A percentile compares a stretch with the other conserved stretches of the same genome.
These are phyloP conservation scores for Zingel zingel DNA, from an alignment of 2,113 vertebrate genomes.

Conservation along the genomic window DNA sequence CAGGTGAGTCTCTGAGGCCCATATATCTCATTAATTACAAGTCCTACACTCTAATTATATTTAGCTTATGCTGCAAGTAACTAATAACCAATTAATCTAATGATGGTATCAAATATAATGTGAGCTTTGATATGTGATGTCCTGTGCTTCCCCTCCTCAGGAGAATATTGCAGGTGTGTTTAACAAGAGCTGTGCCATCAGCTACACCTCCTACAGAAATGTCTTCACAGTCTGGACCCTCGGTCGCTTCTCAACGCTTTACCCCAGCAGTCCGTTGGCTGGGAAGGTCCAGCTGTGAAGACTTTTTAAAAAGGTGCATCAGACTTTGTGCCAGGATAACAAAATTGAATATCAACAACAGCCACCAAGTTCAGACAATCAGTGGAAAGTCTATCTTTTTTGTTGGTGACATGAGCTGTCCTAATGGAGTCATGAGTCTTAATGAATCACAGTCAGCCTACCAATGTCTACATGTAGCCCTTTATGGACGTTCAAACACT, in stretches of 20 bases:
- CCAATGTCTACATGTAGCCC: no score
- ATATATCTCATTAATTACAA: neutral
- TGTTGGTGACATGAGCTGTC: neutral
- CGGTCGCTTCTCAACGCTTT: slow-evolving; percentile 88
- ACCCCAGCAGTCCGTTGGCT: slow-evolving; percentile 84
- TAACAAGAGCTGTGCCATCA: slow-evolving; percentile 97
- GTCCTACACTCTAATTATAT: neutral
- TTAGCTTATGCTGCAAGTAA: neutral
- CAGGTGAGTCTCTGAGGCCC: slow-evolving; percentile 84
- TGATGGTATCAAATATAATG: neutral
- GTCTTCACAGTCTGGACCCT: slow-evolving; percentile 95
- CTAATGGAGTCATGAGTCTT: neutral
- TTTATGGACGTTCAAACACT: no score
- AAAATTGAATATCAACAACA: no score
- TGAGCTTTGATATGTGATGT: neutral
- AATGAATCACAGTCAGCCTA: no score
- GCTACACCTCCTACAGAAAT: slow-evolving; percentile 93
- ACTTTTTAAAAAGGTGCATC: neutral
- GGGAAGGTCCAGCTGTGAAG: slow-evolving; percentile 72
- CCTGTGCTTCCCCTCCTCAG: slow-evolving; percentile 73
- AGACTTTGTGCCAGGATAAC: neutral
- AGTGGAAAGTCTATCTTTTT: neutral
- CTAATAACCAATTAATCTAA: neutral
- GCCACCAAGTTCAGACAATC: neutral
- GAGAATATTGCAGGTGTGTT: slow-evolving; percentile 95